These are phyloP conservation scores for Caenorhabditis wallacei DNA, from an alignment of 2,888 invertebrate genomes.

Conservation along the genomic window DNA sequence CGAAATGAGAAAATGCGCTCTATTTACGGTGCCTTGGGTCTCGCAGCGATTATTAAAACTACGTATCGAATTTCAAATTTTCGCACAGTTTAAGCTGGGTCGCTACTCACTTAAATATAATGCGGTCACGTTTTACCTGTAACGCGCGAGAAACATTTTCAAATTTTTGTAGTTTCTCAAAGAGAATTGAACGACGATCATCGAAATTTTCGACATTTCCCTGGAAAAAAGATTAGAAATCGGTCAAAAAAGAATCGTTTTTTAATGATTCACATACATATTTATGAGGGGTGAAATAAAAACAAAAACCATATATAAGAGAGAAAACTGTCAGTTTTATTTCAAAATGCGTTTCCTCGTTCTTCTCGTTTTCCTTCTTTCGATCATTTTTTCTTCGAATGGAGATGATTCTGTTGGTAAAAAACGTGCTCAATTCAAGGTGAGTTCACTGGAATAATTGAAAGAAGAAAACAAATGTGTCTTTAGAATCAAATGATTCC, in stretches of 20 bases:
- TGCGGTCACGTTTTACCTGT: too few relatives aligned
- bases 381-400: constrained; percentile 22
- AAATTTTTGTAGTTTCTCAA: too few relatives aligned
- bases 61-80: too few relatives aligned
- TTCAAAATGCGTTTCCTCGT: constrained; percentile 31
- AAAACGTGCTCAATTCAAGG: too few relatives aligned
- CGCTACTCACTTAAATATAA: too few relatives aligned
- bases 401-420: constrained; percentile 6
- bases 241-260: background rate
- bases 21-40: too few relatives aligned
- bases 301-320: constrained; percentile 15
- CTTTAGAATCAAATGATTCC: constrained; percentile 1
- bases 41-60: too few relatives aligned
- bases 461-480: background rate
- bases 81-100: too few relatives aligned
- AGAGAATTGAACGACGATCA: background rate
- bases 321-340: constrained; percentile 13
- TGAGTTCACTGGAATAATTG: too few relatives aligned
- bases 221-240: background rate
- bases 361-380: constrained; percentile 31
- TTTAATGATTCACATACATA: constrained; percentile 8
- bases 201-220: background rate
- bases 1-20: too few relatives aligned
- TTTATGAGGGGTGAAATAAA: constrained; percentile 20
- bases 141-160: too few relatives aligned